Base-by-base conservation (phyloP, 1,140 invertebrate genomes). In the Lepidurus couesii region DNA sequence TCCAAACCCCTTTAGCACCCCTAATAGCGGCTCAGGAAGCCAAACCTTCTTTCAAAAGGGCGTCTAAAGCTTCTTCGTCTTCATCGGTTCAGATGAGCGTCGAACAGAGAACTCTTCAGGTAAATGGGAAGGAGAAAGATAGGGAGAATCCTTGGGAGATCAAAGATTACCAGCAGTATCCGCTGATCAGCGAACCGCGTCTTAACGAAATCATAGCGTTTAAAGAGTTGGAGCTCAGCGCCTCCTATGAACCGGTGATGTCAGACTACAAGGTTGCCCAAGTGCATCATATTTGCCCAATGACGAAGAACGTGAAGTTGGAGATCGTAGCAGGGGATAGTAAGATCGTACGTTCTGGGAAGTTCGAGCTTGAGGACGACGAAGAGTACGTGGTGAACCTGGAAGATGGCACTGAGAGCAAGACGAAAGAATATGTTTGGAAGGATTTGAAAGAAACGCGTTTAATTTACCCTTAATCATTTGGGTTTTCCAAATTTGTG, bases 381-480 rank as follows among this genome's bases (percentile, higher is more conserved):
- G 44, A 77, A 7, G 75, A 11, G 0, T 21, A 77, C 45, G 42
- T 42, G 8, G 16, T 42, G 8, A 7, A 44, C 8, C 34, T 42
- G 3, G 76, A 47, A 7, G 24, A 16, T 53, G 21, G 26, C 13
- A 26, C 16, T 24, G 16, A 26, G n/a, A 42, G n/a, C 8, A 76
- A 44, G 13, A 13, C 3, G 21, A 26, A 13, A 47, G 24, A 47
- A 11, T 24, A 16, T n/a, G 26, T 42, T 44, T 47, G 75, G 76
- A 77, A 47, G 16, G 24, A 77, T 11, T 53, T 77, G 76, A 77
- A 53, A 1, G 76, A 77, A 8, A 45, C 76, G 5, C 76, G 76
- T 47, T 47, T 77, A 77, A 77, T 77, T 77, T 77, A 53, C 21
- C 76, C 76, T 7, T 65, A 21, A n/a, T 65, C 13, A 65, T 4